These are phyloP conservation scores for Spodoptera littoralis DNA, from an alignment of 2,888 invertebrate genomes.

Conservation along the genomic window DNA sequence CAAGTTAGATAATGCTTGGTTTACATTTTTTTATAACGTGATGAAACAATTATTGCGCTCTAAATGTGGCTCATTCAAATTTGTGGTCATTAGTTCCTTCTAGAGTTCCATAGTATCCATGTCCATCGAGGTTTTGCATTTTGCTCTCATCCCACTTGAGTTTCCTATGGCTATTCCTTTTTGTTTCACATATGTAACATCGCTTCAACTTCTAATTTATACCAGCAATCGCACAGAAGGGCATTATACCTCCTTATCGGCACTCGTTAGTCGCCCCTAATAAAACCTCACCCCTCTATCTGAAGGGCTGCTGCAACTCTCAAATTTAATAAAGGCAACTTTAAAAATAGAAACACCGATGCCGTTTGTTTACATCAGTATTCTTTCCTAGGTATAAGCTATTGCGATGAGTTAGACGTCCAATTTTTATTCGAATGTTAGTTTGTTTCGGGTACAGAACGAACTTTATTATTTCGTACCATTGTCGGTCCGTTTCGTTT, in stretches of 20 bases:
- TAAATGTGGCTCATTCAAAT: too few species aligned
- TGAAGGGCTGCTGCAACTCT: conserved; percentile 82
- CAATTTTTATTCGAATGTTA: background rate
- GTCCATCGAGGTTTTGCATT: too few species aligned
- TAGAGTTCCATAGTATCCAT: too few species aligned
- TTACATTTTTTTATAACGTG: too few species aligned
- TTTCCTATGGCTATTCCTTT: too few species aligned
- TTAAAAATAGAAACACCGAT: conserved; percentile 84
- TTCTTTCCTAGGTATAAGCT: background rate
- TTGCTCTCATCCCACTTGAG: too few species aligned
- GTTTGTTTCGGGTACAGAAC: background rate
- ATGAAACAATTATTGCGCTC: too few species aligned
- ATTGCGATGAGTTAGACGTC: background rate
- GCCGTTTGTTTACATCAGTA: conserved; percentile 39
- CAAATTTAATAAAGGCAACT: conserved; percentile 86
- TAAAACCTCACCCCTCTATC: conserved; percentile 85
- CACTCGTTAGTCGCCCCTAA: conserved; percentile 87
- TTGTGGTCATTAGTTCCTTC: too few species aligned
- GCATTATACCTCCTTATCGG: conserved; percentile 85
- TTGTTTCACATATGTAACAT: background rate
- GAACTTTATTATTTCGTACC: background rate
- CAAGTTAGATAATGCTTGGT: too few species aligned
- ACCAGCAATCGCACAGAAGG: conserved; percentile 69
- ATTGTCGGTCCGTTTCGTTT: background rate
- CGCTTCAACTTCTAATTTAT: conserved; percentile 54